These are phyloP conservation scores for Cygnus olor DNA, from an alignment of 2,797 vertebrate genomes.

Conservation along the genomic window DNA sequence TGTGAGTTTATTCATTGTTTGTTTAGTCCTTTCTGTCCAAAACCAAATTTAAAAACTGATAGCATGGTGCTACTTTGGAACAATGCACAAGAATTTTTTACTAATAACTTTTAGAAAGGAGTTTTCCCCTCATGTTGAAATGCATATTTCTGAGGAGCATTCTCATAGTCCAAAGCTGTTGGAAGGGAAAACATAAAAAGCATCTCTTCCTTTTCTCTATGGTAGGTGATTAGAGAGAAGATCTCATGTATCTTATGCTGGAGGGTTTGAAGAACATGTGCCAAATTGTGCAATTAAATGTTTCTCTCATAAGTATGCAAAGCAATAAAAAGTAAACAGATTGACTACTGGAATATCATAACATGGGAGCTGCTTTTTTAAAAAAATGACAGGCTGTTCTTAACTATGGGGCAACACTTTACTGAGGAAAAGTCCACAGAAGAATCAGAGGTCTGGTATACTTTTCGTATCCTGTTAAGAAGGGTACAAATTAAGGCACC, in stretches of 20 bases:
- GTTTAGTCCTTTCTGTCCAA: neutral
- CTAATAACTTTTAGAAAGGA: conserved; percentile 43
- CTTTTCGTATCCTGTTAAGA: neutral
- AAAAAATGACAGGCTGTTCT: neutral
- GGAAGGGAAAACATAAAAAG: conserved; percentile 24
- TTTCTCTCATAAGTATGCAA: conserved; percentile 2
- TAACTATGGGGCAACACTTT: neutral
- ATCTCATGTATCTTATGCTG: neutral
- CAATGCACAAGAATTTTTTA: conserved; percentile 26
- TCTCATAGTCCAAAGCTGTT: conserved; percentile 44
- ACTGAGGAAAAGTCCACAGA: neutral
- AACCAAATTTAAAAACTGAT: neutral
- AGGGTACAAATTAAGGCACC: neutral
- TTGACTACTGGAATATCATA: neutral
- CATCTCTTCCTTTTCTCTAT: neutral
- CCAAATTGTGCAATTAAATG: conserved; percentile 29
- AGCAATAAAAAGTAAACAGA: conserved; percentile 23
- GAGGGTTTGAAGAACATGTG: neutral
- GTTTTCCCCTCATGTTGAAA: conserved; percentile 58
- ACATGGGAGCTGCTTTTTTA: neutral
- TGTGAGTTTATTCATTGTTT: neutral
- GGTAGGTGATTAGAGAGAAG: neutral
- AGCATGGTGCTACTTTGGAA: neutral
- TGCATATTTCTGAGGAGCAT: conserved; percentile 42
- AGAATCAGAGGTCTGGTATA: neutral